phyloP scores from a whole-genome alignment of 2,888 invertebrate species.

The Ochropacha duplaris region DNA sequence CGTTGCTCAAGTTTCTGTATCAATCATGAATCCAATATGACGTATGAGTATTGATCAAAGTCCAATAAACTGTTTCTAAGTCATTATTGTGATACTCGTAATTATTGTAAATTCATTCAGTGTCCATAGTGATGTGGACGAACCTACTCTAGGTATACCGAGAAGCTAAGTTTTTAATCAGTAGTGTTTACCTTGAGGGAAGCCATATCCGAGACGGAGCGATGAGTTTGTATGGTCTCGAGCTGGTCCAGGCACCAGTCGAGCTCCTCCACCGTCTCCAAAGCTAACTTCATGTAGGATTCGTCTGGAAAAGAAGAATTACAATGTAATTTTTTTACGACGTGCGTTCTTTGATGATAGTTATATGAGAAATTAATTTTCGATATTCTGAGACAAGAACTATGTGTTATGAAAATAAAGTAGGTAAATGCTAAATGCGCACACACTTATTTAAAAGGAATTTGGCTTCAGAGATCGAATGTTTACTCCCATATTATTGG shows the following conservation, averaged over 20 bases:
- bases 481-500: not conserved
- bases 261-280: constrained; percentile 98
- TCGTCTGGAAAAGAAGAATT: constrained; percentile 87
- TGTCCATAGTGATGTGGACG: constrained; percentile 16
- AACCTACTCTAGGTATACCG: not conserved
- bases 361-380: not conserved
- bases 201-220: constrained; percentile 99
- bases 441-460: not conserved
- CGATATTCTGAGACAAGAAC: not conserved
- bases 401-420: not conserved
- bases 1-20: not conserved
- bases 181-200: constrained; percentile 93
- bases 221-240: constrained; percentile 99
- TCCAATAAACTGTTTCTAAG: not conserved
- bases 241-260: constrained; percentile 99
- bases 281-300: constrained; percentile 94
- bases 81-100: not conserved
- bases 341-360: not conserved
- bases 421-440: too few species aligned
- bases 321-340: constrained; percentile 6
- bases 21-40: not conserved
- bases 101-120: not conserved
- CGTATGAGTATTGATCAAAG: not conserved
- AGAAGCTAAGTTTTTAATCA: not conserved
- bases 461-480: not conserved